Evolutionary conservation across 2,113 vertebrate genomes (phyloP), one percentile per base, ranked within the genome.

Genomic region (Xiphophorus maculatus): DNA sequence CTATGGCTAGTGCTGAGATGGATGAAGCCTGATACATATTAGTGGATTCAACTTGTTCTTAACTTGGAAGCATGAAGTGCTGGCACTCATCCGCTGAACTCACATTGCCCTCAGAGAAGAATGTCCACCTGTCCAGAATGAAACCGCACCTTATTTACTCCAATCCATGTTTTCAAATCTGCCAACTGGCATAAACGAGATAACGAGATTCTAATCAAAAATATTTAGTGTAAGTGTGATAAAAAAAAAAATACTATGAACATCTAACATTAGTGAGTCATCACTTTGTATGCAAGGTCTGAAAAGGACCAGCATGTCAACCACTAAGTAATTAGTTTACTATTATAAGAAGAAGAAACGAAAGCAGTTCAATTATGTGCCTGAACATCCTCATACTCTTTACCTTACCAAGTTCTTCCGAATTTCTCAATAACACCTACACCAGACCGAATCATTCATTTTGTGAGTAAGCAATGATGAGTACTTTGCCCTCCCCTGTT

Each of bases 21-120:
- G 11, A 33, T 22, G 28, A 63, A 71, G 63, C 29, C 51, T 15
- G 70, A 87, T 72, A 73, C 17, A n/a, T 51, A 58, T 27, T 27
- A 58, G 42, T 8, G 25, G 25, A 72, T 48, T 68, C 29, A 71
- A 37, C 32, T 48, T 4, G 42, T 44, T 27, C 60, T 79, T 54
- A 66, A 80, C 71, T 73, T 77, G 64, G 74, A 89, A 64, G 63
- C 77, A 68, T 81, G 40, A 81, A 35, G 19, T 35, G 35, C 58
- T 85, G 74, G 74, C 80, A 75, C 28, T 58, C 2, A 7, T 76
- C 75, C 73, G 69, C 22, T 69, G 37, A 78, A 74, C 75, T 80
- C 61, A 58, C 17, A 44, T 11, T 85, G 77, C 32, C 64, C 71
- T 85, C 51, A 58, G 66, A 74, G 60, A 71, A 65, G 82, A 82